phyloP scores from a whole-genome alignment of 2,888 invertebrate species.

The Amphipoea oculea region DNA sequence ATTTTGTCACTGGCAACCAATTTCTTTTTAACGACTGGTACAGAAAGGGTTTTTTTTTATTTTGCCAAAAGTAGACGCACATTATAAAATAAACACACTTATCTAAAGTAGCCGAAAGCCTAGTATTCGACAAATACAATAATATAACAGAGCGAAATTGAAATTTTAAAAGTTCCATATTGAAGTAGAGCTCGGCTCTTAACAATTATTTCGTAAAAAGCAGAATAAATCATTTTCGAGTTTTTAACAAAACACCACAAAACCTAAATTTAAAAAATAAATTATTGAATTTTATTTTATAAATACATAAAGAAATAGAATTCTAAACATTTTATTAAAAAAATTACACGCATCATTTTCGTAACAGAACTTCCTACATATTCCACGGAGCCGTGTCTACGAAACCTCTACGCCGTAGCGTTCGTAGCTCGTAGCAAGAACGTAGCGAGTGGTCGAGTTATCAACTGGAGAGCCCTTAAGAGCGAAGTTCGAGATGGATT shows the following conservation, averaged over 20 bases:
- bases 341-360: not conserved
- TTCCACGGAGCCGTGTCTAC: not conserved
- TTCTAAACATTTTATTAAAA: not conserved
- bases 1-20: too few species aligned
- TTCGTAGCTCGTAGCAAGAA: conserved; percentile 67
- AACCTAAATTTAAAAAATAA: not conserved
- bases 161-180: too few species aligned
- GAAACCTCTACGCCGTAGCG: conserved; percentile 51
- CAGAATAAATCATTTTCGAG: not conserved
- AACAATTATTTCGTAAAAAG: not conserved
- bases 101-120: too few species aligned
- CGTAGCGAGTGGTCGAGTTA: conserved; percentile 75
- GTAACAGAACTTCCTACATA: not conserved
- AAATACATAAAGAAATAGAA: not conserved
- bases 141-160: too few species aligned
- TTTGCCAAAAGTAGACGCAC: too few species aligned
- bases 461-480: conserved; percentile 86
- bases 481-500: conserved; percentile 89
- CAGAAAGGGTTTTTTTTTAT: too few species aligned
- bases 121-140: too few species aligned
- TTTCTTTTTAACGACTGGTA: too few species aligned
- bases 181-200: too few species aligned
- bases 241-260: not conserved
- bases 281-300: not conserved
- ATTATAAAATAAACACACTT: too few species aligned